Evolutionary conservation across 2,888 invertebrate species (phyloP).

Genomic region (Dilophus febrilis): DNA sequence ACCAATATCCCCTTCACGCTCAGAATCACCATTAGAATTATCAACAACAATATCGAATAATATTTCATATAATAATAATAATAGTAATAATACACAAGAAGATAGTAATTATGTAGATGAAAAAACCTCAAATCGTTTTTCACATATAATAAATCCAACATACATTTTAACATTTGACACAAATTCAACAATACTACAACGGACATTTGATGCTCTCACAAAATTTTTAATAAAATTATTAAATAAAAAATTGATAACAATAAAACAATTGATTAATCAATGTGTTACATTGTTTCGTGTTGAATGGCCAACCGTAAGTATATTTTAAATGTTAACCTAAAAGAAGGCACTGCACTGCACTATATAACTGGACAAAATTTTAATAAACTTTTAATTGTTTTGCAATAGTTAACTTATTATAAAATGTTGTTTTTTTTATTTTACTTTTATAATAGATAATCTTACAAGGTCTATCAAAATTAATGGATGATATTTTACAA

Average conservation of each 20-base stretch:
- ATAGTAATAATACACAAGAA: not conserved
- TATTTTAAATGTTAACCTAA: too few species aligned
- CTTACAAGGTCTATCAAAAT: not conserved
- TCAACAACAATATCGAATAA: not conserved
- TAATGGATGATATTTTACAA: too few species aligned
- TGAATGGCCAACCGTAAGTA: slow-evolving; percentile 42
- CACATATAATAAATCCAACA: slow-evolving; percentile 6
- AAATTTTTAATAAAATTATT: slow-evolving; percentile 34
- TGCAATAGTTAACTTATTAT: not conserved
- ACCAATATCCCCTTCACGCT: not conserved
- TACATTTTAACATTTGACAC: slow-evolving; percentile 2
- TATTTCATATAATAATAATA: not conserved
- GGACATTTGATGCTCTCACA: slow-evolving; percentile 31
- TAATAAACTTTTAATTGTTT: too few species aligned
- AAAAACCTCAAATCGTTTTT: slow-evolving; percentile 2
- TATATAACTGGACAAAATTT: too few species aligned
- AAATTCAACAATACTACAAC: slow-evolving; percentile 9
- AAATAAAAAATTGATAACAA: slow-evolving; percentile 35
- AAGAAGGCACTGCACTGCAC: too few species aligned
- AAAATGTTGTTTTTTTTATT: not conserved
- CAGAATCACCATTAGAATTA: not conserved
- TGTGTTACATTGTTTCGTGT: slow-evolving; percentile 48
- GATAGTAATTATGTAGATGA: not conserved
- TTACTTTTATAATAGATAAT: not conserved
- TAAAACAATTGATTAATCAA: slow-evolving; percentile 44